Percentiles rank a stretch among this genome's conserved stretches.
These are phyloP conservation scores for Invenusta paracnida DNA, from an alignment of 2,888 invertebrate species.

Conservation along the genomic window DNA sequence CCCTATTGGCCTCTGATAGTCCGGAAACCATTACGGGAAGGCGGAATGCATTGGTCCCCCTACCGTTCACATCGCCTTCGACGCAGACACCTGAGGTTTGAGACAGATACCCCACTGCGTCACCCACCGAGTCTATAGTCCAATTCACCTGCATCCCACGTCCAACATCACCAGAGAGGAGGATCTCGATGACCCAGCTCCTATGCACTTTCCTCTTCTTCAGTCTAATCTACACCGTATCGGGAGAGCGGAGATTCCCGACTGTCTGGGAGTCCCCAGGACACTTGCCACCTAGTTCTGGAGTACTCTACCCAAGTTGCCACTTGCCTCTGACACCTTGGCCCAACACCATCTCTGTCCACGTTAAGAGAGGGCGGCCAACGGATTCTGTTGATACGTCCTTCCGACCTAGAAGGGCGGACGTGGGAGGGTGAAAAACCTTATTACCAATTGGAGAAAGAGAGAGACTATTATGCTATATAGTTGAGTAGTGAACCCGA, in stretches of 20 bases:
- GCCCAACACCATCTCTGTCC: background rate
- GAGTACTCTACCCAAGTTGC: no score
- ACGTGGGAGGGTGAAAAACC: no score
- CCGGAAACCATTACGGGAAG: background rate
- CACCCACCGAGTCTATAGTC: background rate
- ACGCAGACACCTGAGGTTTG: background rate
- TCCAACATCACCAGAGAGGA: background rate
- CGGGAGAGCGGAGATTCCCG: background rate
- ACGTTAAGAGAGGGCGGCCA: background rate
- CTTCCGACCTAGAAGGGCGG: no score
- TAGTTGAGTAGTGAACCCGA: no score
- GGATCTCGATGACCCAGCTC: background rate
- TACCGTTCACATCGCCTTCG: no score
- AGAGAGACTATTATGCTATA: no score
- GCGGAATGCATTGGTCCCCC: background rate
- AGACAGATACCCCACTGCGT: no score
- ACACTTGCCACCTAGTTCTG: no score
- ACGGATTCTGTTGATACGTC: no score
- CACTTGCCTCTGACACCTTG: background rate
- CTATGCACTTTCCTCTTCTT: background rate
- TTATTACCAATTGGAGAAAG: no score
- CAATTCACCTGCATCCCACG: background rate
- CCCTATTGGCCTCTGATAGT: background rate
- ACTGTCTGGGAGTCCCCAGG: no score
- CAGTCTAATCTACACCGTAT: background rate